Base-by-base conservation (phyloP, 2,888 invertebrate genomes). In the Drosophila neotestacea region DNA sequence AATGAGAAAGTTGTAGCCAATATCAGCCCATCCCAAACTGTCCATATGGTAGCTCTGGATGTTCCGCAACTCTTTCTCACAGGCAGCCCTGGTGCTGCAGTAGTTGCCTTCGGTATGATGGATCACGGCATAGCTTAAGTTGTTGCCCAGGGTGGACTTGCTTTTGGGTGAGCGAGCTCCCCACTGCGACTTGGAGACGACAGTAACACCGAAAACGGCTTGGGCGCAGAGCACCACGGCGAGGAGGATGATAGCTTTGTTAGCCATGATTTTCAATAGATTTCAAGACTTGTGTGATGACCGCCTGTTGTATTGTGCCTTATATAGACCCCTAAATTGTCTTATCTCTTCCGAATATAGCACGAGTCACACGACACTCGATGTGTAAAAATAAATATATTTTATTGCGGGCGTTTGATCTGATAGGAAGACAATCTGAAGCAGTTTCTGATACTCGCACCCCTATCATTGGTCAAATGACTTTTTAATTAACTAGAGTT, bases 1-100 rank as follows among this genome's bases (percentile, higher is more conserved):
- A 42, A 92, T 88, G 2, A 85, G 81, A 69, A 91, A 92, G 58
- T 89, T 90, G 61, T 92, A 92, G 34, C 91, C 91, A 61, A 92
- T 92, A 69, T 92, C 92, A 13, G 73, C 70, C 90, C 90, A 92
- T 47, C 86, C 86, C 63, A 85, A 65, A n/a, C 77, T 67, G 48
- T 88, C 78, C 89, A 91, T 91, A 69, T 92, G 92, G 67, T 85
- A 91, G 50, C 39, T 55, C 73, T 92, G 92, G 69, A 92, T 92
- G 66, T 76, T 86, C 56, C 82, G 80, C 83, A 92, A 69, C 68
- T 90, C 69, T 4, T 81, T 77, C 50, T 78, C 81, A 71, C 92
- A 92, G 47, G 78, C 76, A 16, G 70, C 59, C 41, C 70, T 59
- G 34, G 85, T 91, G 62, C 42, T 78, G 79, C 90, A 90, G 68